Base-by-base conservation (phyloP, 2,888 invertebrate genomes). In the Tetrapedia diversipes region DNA sequence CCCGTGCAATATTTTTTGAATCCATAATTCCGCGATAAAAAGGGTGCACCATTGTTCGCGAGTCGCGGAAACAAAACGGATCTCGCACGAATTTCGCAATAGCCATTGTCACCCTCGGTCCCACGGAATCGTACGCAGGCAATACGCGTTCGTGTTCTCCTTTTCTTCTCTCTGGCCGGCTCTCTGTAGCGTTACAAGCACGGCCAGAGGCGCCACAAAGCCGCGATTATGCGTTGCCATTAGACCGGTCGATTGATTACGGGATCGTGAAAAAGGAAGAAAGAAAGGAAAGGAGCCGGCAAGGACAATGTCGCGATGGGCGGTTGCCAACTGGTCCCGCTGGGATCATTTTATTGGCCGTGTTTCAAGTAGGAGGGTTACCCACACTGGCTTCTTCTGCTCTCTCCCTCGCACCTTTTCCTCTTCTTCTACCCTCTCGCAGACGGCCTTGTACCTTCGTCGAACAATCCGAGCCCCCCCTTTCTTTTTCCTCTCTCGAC, bases 301-400 rank as follows among this genome's bases (percentile, higher is more conserved):
- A 79, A 81, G 86, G 82, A 90, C 90, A 91, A 91, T 90, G 86
- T 89, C 90, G 77, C 90, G 86, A 90, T 90, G 88, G 90, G 91
- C 88, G 90, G 90, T 88, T 89, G 88, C 90, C 89, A 90, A 90
- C 90, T 90, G 90, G 88, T 91, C 90, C 90, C 86, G 86, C 87
- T 85, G 88, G 73, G 86, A 84, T 84, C 80, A 66, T 78, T 85
- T 86, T 86, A 83, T 86, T 84, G 85, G 77, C 83, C 68, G 81
- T 86, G 83, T 86, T 84, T 87, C 85, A 81, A 80, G 81, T 83
- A 82, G 77, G 81, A 81, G 86, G 83, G 78, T 79, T 71, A 69
- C 65, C 65, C 74, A 39, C 59, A 37, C 71, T 53, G 41, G 56
- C 51, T 70, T 49, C 60, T 54, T 69, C 59, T 39, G 29, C 61